Percentiles rank a stretch among this genome's conserved stretches.
phyloP scores from a whole-genome alignment of 2,113 vertebrate species.

The Ophiodon elongatus region DNA sequence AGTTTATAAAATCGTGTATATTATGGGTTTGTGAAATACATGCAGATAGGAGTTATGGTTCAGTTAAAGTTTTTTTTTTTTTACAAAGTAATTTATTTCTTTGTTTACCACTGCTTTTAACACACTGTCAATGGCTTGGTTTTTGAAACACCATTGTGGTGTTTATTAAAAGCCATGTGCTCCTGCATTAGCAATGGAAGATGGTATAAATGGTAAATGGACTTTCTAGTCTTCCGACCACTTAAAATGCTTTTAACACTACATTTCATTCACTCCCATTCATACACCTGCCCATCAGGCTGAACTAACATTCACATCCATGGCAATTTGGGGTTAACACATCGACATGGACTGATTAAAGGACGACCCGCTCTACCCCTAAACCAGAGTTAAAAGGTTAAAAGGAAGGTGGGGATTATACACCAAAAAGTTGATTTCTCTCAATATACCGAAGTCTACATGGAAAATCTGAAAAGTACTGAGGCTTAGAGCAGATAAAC shows the following conservation, averaged over 20 bases:
- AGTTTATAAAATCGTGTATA: no score
- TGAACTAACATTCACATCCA: background rate
- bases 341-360: background rate
- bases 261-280: background rate
- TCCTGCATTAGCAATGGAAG: background rate
- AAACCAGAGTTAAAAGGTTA: background rate
- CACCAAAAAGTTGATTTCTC: background rate
- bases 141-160: background rate
- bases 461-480: background rate
- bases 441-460: background rate
- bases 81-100: no score
- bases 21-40: no score
- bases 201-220: background rate
- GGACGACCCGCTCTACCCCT: background rate
- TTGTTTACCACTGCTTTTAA: background rate
- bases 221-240: no score
- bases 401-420: background rate
- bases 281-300: background rate
- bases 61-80: no score
- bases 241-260: background rate
- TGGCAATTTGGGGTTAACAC: background rate
- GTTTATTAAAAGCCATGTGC: background rate
- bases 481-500: slow-evolving; percentile 6
- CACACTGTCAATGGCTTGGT: background rate
- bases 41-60: no score